A percentile compares a stretch with the other conserved stretches of the same genome.
phyloP scores from a whole-genome alignment of 2,888 invertebrate species.

The Folsomia manolachei region DNA sequence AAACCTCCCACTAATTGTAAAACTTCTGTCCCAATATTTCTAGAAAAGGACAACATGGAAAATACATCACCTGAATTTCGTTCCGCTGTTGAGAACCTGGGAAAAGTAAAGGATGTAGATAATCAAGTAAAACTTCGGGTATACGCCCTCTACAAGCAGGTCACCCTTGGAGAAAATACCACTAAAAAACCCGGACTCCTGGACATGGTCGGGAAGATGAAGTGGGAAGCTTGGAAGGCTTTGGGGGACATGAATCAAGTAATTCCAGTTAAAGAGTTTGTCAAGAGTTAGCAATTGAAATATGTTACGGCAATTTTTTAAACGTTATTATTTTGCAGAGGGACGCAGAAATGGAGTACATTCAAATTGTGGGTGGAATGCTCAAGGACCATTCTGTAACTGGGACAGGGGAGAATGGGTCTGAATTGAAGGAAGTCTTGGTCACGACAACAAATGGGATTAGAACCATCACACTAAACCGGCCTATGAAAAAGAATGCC shows the following conservation, averaged over 20 bases:
- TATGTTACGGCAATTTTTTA: too few species aligned
- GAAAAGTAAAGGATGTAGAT: conserved; percentile 31
- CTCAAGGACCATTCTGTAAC: conserved; percentile 11
- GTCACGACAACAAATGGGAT: conserved; percentile 57
- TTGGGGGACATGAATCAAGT: conserved; percentile 54
- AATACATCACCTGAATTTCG: conserved; percentile 24
- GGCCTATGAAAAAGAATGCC: conserved; percentile 78
- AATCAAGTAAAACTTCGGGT: conserved; percentile 55
- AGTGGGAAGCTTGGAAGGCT: conserved; percentile 58
- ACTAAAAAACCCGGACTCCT: conserved; percentile 59
- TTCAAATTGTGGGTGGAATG: conserved; percentile 55
- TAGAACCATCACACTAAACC: conserved; percentile 66
- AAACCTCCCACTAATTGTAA: too few species aligned
- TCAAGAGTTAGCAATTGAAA: not conserved
- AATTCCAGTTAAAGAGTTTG: not conserved
- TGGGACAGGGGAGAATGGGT: conserved; percentile 34
- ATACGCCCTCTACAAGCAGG: conserved; percentile 61
- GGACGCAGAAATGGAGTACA: conserved; percentile 58
- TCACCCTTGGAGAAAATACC: conserved; percentile 57
- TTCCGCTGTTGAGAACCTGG: conserved; percentile 33
- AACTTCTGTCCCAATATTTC: too few species aligned
- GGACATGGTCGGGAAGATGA: conserved; percentile 60
- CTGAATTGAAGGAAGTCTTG: conserved; percentile 36
- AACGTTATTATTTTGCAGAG: too few species aligned
- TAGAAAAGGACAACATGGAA: too few species aligned